These are phyloP conservation scores for Diarsia mendica DNA, from an alignment of 2,888 invertebrate genomes.

Conservation along the genomic window DNA sequence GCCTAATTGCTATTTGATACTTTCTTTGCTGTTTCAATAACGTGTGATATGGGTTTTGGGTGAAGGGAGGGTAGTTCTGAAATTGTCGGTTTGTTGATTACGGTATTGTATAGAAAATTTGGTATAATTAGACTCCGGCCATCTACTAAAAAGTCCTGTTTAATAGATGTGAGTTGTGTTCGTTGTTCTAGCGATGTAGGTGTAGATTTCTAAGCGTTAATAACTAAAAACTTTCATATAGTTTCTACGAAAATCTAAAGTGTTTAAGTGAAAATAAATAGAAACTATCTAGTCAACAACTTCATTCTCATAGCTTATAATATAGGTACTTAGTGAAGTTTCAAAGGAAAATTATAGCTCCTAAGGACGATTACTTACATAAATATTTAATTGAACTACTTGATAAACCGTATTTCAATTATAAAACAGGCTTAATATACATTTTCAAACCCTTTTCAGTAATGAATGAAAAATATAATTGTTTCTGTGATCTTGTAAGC, in stretches of 20 bases:
- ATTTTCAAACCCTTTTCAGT: conserved; percentile 44
- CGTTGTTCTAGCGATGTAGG: neutral
- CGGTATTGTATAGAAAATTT: neutral
- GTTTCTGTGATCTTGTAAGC: conserved; percentile 63
- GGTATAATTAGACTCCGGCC: neutral
- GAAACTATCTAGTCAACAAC: conserved; percentile 13
- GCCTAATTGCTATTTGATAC: conserved; percentile 53
- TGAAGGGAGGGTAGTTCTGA: neutral
- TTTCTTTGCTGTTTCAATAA: conserved; percentile 29
- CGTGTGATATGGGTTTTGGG: conserved; percentile 1
- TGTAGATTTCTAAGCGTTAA: neutral
- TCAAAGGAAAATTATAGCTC: conserved; percentile 16
- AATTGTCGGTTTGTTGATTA: neutral
- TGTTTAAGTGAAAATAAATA: conserved; percentile 17
- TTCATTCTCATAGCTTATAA: conserved; percentile 32
- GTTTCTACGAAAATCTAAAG: neutral
- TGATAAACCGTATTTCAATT: conserved; percentile 40
- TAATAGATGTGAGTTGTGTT: neutral
- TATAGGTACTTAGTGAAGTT: conserved; percentile 32
- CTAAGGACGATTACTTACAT: neutral
- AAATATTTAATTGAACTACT: conserved; percentile 45
- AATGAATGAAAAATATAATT: conserved; percentile 46
- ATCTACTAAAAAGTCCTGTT: neutral
- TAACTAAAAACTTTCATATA: neutral
- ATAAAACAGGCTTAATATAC: conserved; percentile 34